Evolutionary conservation across 2,888 invertebrate species (phyloP), one percentile per base, ranked within the genome.

Genomic region (Morpho achilles): DNA sequence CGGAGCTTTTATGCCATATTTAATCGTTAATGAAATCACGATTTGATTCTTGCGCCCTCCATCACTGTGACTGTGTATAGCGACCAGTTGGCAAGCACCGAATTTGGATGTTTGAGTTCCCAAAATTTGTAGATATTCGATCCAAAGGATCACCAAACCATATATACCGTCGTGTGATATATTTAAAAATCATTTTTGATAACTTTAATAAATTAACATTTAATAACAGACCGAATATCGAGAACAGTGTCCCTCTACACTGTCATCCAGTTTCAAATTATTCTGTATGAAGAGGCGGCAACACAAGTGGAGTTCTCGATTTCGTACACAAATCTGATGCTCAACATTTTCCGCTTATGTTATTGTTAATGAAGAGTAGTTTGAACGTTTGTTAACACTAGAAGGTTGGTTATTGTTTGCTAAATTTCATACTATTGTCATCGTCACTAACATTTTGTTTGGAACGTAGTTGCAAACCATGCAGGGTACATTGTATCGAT

Each of bases 271-370:
- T 86, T 86, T 85, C 83, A 86, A 83, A 83, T 83, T 85, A 79
- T 84, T 79, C 68, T 67, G 60, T 64, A 45, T 61, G 5, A 32
- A 32, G 4, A 8, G 10, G 74, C 82, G 83, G 76, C 69, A 74
- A 82, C 87, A 84, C 86, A 71, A 82, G 87, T 84, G 85, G 84
- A 77, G 63, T 55, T 52, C 61, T 67, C 67, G 62, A 53, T 66
- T 39, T 40, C n/a, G 22, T 70, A 67, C 68, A 69, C 70, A 71
- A 77, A 77, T 87, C 87, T 87, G 82, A 89, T 89, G 88, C 88
- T 89, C 88, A 89, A 88, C 72, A 73, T 78, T 78, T 69, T 82
- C 72, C 76, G 87, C 87, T 87, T 87, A 75, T 75, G 71, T 75
- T 73, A 74, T 71, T 68, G 67, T 75, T 74, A 79, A 76, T 71